Percentiles rank a stretch among this genome's conserved stretches.
Conservation (phyloP, 2,797 vertebrate genomes). For the Sylvia borin region DNA sequence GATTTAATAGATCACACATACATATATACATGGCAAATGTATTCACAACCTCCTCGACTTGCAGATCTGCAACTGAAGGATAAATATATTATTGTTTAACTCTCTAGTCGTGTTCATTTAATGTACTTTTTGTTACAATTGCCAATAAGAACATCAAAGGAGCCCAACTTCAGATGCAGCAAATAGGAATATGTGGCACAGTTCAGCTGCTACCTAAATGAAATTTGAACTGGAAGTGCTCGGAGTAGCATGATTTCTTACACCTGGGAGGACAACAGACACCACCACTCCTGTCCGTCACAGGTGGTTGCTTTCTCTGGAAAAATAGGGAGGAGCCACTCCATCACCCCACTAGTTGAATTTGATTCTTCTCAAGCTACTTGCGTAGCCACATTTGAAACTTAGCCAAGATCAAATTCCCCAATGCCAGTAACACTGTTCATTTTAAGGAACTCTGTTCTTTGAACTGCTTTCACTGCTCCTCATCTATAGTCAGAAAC, state of each 20-base stretch:
- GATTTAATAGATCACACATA: neutral
- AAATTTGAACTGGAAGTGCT: neutral
- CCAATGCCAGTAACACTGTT: slow-evolving; percentile 3
- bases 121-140: neutral
- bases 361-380: slow-evolving; percentile 21
- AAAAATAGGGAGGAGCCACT: neutral
- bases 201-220: neutral
- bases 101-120: neutral
- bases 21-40: neutral
- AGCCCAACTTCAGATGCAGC: neutral
- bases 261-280: neutral
- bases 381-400: neutral
- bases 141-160: neutral
- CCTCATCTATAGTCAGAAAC: neutral
- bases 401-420: slow-evolving; percentile 18
- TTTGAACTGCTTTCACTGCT: slow-evolving; percentile 21
- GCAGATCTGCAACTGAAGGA: neutral
- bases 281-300: neutral
- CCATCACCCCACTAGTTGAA: neutral
- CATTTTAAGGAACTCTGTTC: slow-evolving; percentile 17
- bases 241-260: neutral
- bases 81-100: neutral
- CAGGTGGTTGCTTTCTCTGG: neutral
- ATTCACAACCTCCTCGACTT: neutral
- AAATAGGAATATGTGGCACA: neutral